phyloP scores from a whole-genome alignment of 2,888 invertebrate species.

The Autographa gamma region DNA sequence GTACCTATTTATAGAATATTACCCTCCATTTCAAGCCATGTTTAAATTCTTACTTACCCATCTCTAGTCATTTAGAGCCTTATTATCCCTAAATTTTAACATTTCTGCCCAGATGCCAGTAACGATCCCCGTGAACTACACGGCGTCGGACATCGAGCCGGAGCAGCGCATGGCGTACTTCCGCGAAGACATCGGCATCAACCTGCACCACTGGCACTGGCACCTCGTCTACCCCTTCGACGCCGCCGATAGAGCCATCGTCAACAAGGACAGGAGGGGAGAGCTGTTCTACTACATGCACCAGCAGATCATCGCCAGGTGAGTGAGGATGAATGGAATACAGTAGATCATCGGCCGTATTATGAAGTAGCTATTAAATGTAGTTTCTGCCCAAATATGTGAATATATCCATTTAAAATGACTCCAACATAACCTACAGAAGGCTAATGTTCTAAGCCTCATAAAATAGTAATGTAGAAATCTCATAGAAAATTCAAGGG shows the following conservation, averaged over 20 bases:
- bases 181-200: conserved; percentile 95
- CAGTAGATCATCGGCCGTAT: too few relatives aligned
- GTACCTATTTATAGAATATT: too few relatives aligned
- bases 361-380: too few relatives aligned
- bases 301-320: conserved; percentile 91
- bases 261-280: conserved; percentile 92
- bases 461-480: too few relatives aligned
- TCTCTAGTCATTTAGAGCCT: too few relatives aligned
- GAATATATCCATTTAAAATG: too few relatives aligned
- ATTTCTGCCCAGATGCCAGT: conserved; percentile 87
- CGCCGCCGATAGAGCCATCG: conserved; percentile 88
- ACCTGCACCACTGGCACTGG: conserved; percentile 98
- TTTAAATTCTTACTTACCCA: too few relatives aligned
- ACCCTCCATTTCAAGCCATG: too few relatives aligned
- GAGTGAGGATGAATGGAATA: neutral
- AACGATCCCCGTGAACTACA: conserved; percentile 92
- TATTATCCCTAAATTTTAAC: neutral
- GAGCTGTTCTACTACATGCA: conserved; percentile 95
- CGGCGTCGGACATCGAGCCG: conserved; percentile 92
- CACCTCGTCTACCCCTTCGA: conserved; percentile 95
- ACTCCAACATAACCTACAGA: too few relatives aligned
- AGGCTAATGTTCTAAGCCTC: too few relatives aligned
- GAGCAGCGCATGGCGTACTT: conserved; percentile 95
- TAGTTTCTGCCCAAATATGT: too few relatives aligned
- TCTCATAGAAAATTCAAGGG: too few relatives aligned